Evolutionary conservation across 2,113 vertebrate genomes (phyloP).

Genomic region (Elaphurus davidianus): DNA sequence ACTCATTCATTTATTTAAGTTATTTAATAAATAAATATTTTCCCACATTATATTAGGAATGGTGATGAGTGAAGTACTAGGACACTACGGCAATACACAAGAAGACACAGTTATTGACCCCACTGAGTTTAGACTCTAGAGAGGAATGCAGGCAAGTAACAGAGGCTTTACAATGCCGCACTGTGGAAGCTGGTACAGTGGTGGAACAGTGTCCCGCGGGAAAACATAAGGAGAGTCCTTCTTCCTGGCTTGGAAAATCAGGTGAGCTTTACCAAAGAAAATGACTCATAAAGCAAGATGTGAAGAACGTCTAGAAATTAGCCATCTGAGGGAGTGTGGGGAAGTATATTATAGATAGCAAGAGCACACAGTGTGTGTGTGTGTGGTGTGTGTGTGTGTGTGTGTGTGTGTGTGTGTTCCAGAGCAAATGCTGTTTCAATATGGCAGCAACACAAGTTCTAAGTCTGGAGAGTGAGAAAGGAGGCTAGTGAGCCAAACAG

Average conservation of each 20-base stretch:
- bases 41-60: background rate
- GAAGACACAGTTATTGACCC: background rate
- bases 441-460: background rate
- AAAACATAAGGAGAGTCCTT: background rate
- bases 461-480: background rate
- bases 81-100: background rate
- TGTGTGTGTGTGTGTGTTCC: background rate
- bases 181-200: background rate
- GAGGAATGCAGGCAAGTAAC: background rate
- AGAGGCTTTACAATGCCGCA: background rate
- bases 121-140: background rate
- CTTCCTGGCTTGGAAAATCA: background rate
- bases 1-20: background rate
- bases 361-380: background rate
- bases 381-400: background rate
- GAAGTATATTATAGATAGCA: background rate
- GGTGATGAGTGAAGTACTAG: background rate
- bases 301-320: background rate
- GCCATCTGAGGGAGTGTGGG: background rate
- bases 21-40: background rate
- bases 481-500: background rate
- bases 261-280: background rate
- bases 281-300: background rate
- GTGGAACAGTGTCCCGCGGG: rapidly evolving
- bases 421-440: background rate